Evolutionary conservation across 2,113 vertebrate genomes (phyloP).

Genomic region (Paradisaea rubra): DNA sequence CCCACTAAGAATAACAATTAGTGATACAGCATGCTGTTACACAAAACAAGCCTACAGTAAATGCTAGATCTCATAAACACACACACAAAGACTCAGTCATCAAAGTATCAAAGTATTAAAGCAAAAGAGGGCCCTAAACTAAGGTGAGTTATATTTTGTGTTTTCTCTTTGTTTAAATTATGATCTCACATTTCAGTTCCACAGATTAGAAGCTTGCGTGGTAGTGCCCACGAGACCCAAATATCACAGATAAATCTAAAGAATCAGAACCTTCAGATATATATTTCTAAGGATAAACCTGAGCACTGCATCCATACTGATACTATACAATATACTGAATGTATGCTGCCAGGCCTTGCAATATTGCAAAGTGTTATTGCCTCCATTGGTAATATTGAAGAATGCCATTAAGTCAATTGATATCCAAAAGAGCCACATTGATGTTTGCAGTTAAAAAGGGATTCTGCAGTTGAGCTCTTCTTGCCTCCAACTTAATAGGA

Average conservation of each 20-base stretch:
- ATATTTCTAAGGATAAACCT: neutral
- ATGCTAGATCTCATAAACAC: neutral
- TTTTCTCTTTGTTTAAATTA: neutral
- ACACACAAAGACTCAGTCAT: neutral
- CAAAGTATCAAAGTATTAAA: neutral
- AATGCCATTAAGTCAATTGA: neutral
- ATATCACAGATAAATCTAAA: neutral
- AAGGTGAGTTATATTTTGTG: neutral
- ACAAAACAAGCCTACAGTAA: neutral
- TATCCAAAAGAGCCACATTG: neutral
- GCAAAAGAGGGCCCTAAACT: neutral
- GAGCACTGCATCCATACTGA: neutral
- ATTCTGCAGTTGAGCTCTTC: neutral
- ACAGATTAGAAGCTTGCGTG: neutral
- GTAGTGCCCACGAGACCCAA: neutral
- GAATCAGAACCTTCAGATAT: neutral
- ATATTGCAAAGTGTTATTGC: neutral
- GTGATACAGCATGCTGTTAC: constrained; percentile 3
- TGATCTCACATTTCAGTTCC: neutral
- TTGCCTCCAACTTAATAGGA: neutral
- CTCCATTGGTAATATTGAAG: neutral
- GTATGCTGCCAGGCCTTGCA: neutral
- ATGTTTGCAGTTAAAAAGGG: neutral
- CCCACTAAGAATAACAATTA: constrained; percentile 41
- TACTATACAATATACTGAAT: neutral